Evolutionary conservation across 2,888 invertebrate species (phyloP).

Genomic region (Andrena bicolor): DNA sequence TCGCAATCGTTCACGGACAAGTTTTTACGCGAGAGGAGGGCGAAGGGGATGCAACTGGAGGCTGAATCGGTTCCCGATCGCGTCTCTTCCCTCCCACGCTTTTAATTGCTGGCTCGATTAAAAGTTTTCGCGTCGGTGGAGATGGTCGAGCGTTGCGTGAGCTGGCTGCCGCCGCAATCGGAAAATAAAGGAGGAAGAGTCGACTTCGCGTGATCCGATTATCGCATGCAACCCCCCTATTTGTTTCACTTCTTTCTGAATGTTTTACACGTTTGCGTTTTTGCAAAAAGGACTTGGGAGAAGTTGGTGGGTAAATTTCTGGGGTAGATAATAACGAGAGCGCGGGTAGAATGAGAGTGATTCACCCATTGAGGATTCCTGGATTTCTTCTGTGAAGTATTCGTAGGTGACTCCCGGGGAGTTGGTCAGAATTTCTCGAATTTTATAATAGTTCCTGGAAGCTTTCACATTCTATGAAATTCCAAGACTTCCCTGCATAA

Average conservation of each 20-base stretch:
- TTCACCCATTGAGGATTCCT: too few relatives aligned
- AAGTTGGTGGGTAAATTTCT: not conserved
- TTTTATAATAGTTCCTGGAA: too few relatives aligned
- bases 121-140: slow-evolving; percentile 67
- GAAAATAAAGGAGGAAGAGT: slow-evolving; percentile 32
- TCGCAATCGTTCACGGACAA: slow-evolving; percentile 31
- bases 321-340: too few relatives aligned
- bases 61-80: slow-evolving; percentile 32
- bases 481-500: not conserved
- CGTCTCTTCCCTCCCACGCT: slow-evolving; percentile 18
- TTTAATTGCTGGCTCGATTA: slow-evolving; percentile 66
- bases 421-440: too few relatives aligned
- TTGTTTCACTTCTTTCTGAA: not conserved
- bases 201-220: slow-evolving; percentile 23
- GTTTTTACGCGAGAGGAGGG: not conserved
- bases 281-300: not conserved
- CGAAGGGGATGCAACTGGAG: not conserved
- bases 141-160: slow-evolving; percentile 52
- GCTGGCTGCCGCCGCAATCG: slow-evolving; percentile 30
- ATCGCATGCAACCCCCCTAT: not conserved
- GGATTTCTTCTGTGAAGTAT: too few relatives aligned
- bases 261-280: not conserved
- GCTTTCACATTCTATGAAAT: too few relatives aligned
- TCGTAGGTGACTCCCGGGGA: too few relatives aligned
- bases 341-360: too few relatives aligned